Conservation (phyloP, 1,140 invertebrate species). For the Orchestia grillus region DNA sequence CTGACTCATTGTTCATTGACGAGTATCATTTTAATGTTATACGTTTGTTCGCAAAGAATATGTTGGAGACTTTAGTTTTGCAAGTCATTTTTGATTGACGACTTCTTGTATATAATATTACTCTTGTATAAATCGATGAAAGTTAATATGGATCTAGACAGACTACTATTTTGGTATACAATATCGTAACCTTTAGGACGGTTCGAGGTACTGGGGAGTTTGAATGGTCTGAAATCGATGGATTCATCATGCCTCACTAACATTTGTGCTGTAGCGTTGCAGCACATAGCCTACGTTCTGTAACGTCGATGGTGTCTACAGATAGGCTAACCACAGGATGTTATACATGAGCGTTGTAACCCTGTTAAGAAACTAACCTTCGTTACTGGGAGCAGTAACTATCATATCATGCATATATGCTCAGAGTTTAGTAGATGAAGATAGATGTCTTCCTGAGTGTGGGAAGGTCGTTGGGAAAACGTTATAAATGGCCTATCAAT, state of each 20-base stretch:
- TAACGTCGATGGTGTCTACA: neutral
- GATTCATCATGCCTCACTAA: neutral
- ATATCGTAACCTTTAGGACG: conserved; percentile 25
- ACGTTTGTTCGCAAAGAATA: neutral
- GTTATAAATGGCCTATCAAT: neutral
- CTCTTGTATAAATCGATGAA: conserved; percentile 45
- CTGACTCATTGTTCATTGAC: neutral
- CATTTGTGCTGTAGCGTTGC: neutral
- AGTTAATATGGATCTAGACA: conserved; percentile 53
- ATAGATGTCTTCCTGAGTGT: neutral
- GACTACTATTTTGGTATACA: conserved; percentile 52
- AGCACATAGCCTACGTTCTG: neutral
- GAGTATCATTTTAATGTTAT: neutral
- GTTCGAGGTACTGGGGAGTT: neutral
- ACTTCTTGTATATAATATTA: conserved; percentile 47
- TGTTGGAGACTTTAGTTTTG: conserved; percentile 4
- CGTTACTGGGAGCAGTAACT: neutral
- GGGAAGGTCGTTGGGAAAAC: neutral
- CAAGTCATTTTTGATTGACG: conserved; percentile 2
- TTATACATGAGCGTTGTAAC: neutral
- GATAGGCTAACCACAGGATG: neutral
- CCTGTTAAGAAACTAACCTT: neutral
- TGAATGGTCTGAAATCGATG: neutral
- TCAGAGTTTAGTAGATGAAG: neutral
- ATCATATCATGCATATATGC: neutral